Conservation (phyloP, 2,797 vertebrate genomes). For the Enteromius thamalakanensis region DNA sequence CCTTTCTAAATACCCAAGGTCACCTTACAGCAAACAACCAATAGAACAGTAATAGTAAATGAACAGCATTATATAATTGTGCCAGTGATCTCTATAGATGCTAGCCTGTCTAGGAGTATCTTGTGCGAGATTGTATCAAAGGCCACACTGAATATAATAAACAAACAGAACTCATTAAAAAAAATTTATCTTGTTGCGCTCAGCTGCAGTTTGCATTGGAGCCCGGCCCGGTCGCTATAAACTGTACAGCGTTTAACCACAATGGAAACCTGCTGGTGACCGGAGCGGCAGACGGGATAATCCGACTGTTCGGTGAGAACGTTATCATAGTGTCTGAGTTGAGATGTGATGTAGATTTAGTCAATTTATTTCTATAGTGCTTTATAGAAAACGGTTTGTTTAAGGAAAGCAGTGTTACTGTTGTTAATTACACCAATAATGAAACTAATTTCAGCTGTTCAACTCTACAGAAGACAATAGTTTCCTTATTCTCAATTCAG, state of each 20-base stretch:
- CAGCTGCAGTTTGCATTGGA: constrained; percentile 94
- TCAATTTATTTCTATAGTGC: background rate
- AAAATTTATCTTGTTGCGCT: background rate
- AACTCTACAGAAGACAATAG: background rate
- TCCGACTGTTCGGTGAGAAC: constrained; percentile 89
- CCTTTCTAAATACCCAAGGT: no score
- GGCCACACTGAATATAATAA: background rate
- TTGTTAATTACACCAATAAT: background rate
- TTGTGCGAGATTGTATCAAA: no score
- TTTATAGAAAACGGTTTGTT: background rate
- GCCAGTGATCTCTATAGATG: no score
- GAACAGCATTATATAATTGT: no score
- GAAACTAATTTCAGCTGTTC: background rate
- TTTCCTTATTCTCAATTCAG: background rate
- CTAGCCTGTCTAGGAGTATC: no score
- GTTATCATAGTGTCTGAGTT: background rate
- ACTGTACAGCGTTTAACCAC: constrained; percentile 97
- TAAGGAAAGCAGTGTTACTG: background rate
- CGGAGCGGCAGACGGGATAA: constrained; percentile 91
- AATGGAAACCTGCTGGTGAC: constrained; percentile 97
- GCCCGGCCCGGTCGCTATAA: constrained; percentile 93
- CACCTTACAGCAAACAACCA: no score
- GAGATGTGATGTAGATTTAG: background rate
- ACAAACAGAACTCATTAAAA: background rate
- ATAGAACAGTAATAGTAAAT: no score